Conservation (phyloP, 1,140 invertebrate species). For the Drosophila ananassae region DNA sequence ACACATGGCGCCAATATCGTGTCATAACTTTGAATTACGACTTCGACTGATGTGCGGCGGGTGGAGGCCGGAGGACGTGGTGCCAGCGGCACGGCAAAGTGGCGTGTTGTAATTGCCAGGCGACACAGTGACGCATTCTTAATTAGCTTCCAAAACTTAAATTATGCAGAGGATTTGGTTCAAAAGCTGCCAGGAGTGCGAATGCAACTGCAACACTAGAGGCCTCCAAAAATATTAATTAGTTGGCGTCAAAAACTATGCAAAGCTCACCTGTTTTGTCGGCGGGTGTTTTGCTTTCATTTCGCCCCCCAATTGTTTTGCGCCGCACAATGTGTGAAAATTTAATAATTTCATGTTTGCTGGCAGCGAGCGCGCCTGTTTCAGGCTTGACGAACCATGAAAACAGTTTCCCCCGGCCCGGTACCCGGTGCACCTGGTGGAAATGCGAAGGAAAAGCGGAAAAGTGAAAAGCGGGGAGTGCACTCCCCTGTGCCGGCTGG, state of each 20-base stretch:
- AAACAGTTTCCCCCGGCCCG: slow-evolving; percentile 53
- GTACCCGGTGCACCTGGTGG: slow-evolving; percentile 31
- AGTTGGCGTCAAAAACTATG: slow-evolving; percentile 32
- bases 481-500: slow-evolving; percentile 14
- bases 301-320: slow-evolving; percentile 31
- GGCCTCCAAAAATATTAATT: slow-evolving; percentile 40
- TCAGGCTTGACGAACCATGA: slow-evolving; percentile 75
- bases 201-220: slow-evolving; percentile 15
- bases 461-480: slow-evolving; percentile 18
- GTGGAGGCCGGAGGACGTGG: background rate
- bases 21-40: slow-evolving; percentile 45
- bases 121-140: slow-evolving; percentile 33
- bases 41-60: background rate
- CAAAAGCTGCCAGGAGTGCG: background rate
- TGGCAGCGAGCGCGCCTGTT: slow-evolving; percentile 30
- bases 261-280: slow-evolving; percentile 3
- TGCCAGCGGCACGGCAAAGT: slow-evolving; percentile 15
- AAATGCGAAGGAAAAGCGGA: slow-evolving; percentile 33
- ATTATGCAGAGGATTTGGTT: slow-evolving; percentile 9
- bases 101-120: slow-evolving; percentile 28
- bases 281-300: slow-evolving; percentile 13
- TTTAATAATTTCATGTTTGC: slow-evolving; percentile 69
- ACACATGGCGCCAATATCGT: slow-evolving; percentile 18
- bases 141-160: slow-evolving; percentile 34
- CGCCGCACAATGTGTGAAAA: slow-evolving; percentile 60